These are phyloP conservation scores for Dynastes grantii DNA, from an alignment of 2,888 invertebrate species.

Conservation along the genomic window DNA sequence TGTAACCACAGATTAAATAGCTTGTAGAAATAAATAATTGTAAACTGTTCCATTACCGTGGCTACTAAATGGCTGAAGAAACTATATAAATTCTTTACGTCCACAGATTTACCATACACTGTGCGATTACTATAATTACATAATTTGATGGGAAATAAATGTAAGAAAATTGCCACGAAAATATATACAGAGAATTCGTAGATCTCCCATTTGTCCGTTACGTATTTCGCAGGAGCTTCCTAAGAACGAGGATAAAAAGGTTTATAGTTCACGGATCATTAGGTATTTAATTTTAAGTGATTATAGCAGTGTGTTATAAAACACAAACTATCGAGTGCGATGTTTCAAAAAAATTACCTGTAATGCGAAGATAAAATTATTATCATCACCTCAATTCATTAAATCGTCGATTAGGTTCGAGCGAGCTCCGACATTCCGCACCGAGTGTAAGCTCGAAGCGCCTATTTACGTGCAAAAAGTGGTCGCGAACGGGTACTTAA, in stretches of 20 bases:
- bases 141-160: background rate
- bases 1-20: no score
- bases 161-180: background rate
- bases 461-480: conserved; percentile 19
- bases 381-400: conserved; percentile 18
- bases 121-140: background rate
- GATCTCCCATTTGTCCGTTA: background rate
- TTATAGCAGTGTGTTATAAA: background rate
- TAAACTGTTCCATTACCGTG: background rate
- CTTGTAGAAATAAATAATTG: no score
- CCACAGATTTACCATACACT: background rate
- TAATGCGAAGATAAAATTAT: conserved; percentile 17
- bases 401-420: conserved; percentile 15
- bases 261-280: background rate
- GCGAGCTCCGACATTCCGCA: background rate
- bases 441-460: background rate
- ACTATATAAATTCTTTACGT: background rate
- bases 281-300: conserved; percentile 6
- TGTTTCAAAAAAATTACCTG: background rate
- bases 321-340: background rate
- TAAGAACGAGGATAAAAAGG: background rate
- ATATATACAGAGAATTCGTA: background rate
- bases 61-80: background rate
- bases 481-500: conserved; percentile 7
- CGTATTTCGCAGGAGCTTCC: background rate